Evolutionary conservation across 2,797 vertebrate genomes (phyloP).

Genomic region (Syndactyla subalaris): DNA sequence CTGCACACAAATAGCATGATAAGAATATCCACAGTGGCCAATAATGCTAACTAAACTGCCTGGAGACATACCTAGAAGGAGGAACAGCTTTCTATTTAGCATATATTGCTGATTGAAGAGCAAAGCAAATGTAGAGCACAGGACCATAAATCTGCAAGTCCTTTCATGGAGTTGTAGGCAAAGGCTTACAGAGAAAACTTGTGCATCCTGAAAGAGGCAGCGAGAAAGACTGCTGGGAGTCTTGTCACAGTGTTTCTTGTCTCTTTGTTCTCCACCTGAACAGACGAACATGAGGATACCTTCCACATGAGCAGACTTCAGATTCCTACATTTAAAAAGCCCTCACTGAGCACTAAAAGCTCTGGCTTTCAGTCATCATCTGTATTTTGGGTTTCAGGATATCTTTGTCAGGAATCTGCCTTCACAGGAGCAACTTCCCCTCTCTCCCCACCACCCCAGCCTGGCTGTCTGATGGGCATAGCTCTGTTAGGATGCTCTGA

Average conservation of each 20-base stretch:
- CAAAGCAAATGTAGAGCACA: neutral
- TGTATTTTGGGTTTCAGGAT: neutral
- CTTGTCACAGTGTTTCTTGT: neutral
- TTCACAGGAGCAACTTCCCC: neutral
- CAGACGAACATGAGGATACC: neutral
- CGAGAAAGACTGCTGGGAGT: neutral
- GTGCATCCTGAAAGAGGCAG: neutral
- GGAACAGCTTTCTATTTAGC: neutral
- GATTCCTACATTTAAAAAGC: neutral
- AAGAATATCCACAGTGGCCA: neutral
- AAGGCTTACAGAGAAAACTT: neutral
- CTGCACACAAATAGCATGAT: neutral
- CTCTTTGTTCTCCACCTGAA: neutral
- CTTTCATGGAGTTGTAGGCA: neutral
- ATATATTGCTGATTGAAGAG: neutral
- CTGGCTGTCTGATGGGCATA: neutral
- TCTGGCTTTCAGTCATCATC: neutral
- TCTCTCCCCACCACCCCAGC: neutral
- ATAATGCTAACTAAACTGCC: neutral
- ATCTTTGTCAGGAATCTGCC: neutral
- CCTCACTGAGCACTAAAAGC: neutral
- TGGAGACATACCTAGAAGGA: neutral
- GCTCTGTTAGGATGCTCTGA: neutral
- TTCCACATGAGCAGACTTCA: neutral
- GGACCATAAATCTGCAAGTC: neutral